Conservation (phyloP, 2,113 vertebrate genomes). For the Rhabdomys dilectus region DNA sequence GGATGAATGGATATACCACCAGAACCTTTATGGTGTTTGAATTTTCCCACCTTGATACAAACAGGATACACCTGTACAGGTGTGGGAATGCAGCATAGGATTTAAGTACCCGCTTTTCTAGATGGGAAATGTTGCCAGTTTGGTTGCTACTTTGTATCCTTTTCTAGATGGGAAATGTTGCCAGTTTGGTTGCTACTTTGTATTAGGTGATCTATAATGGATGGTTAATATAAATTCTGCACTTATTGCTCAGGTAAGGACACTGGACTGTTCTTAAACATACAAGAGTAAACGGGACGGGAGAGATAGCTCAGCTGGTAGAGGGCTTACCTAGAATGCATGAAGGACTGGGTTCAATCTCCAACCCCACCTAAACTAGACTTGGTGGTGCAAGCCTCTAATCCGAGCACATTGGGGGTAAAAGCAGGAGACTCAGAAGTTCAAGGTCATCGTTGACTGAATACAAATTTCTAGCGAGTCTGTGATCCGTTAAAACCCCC, state of each 20-base stretch:
- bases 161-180: conserved; percentile 7
- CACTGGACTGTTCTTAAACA: background rate
- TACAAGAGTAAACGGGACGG: background rate
- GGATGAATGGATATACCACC: background rate
- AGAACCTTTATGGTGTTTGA: background rate
- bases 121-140: background rate
- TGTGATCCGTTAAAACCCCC: background rate
- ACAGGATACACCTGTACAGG: background rate
- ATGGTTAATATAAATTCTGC: background rate
- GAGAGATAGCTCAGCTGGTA: background rate
- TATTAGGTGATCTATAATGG: background rate
- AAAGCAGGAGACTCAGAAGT: background rate
- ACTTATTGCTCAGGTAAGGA: background rate
- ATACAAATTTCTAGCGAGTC: background rate
- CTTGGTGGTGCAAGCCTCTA: background rate
- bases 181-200: conserved; percentile 13
- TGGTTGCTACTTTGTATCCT: conserved; percentile 18
- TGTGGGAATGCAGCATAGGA: background rate
- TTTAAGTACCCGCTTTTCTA: background rate
- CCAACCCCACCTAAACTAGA: background rate
- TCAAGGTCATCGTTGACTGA: background rate
- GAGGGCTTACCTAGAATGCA: background rate
- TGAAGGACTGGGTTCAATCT: background rate
- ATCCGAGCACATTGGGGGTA: background rate
- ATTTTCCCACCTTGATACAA: background rate